phyloP scores from a whole-genome alignment of 2,797 vertebrate species.

The Amblyopsis hoosieri region DNA sequence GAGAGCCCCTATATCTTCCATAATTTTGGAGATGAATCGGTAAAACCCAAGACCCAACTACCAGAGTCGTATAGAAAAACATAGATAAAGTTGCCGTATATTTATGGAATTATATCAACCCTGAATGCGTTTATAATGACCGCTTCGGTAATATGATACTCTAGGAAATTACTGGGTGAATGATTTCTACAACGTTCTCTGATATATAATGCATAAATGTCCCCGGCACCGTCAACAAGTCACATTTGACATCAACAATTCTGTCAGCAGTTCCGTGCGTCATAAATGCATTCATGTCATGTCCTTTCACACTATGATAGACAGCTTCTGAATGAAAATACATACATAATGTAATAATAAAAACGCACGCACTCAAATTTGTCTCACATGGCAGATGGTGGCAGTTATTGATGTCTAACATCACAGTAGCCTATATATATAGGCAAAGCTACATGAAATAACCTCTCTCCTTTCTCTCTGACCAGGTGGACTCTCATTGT shows the following conservation, averaged over 20 bases:
- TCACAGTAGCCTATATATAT: background rate
- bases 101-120: no score
- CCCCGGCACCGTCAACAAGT: conserved; percentile 47
- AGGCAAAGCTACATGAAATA: conserved; percentile 3
- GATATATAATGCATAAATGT: conserved; percentile 61
- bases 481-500: conserved; percentile 74
- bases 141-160: conserved; percentile 50
- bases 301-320: conserved; percentile 26
- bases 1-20: conserved; percentile 35
- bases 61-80: background rate
- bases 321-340: conserved; percentile 5
- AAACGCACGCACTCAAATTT: background rate
- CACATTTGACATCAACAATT: conserved; percentile 30
- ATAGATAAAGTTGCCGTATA: no score
- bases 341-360: background rate
- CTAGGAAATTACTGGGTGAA: conserved; percentile 47
- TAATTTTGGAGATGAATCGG: conserved; percentile 35
- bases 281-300: background rate
- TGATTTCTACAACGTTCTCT: conserved; percentile 52
- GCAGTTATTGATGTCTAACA: background rate
- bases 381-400: background rate
- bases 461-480: background rate
- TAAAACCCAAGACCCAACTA: conserved; percentile 31
- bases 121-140: conserved; percentile 25
- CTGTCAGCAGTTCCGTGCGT: conserved; percentile 34